Percentiles rank a stretch among this genome's conserved stretches.
Conservation (phyloP, 2,797 vertebrate genomes). For the Sylvilagus floridanus region DNA sequence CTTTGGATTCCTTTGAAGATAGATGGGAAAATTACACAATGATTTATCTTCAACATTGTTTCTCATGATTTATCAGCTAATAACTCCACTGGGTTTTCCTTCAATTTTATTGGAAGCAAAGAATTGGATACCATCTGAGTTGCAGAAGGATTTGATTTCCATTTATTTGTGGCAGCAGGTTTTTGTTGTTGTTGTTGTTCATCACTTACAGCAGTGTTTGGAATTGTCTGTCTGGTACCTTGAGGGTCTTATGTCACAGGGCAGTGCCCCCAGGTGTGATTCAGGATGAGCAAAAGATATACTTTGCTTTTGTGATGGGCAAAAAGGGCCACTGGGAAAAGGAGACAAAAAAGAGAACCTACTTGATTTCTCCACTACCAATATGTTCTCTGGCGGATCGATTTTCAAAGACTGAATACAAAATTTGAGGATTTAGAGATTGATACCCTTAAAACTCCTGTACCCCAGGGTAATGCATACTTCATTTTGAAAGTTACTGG, state of each 20-base stretch:
- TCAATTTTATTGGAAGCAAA: constrained; percentile 66
- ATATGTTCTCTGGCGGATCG: constrained; percentile 57
- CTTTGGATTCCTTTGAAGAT: constrained; percentile 66
- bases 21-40: constrained; percentile 10
- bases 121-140: constrained; percentile 40
- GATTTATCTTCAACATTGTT: constrained; percentile 70
- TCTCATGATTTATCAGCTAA: constrained; percentile 69
- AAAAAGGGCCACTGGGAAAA: constrained; percentile 48
- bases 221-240: constrained; percentile 66
- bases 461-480: background rate
- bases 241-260: constrained; percentile 52
- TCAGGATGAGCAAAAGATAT: constrained; percentile 53
- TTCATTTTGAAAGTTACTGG: constrained; percentile 54
- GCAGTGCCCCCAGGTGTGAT: constrained; percentile 44
- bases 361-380: constrained; percentile 48
- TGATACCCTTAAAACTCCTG: constrained; percentile 38
- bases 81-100: constrained; percentile 39
- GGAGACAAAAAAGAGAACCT: constrained; percentile 51
- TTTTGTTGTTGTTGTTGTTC: constrained; percentile 39
- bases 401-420: constrained; percentile 65
- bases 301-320: constrained; percentile 63
- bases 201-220: constrained; percentile 48
- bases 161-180: constrained; percentile 57
- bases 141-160: constrained; percentile 59
- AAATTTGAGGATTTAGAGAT: constrained; percentile 65